Conservation (phyloP, 2,888 invertebrate species). For the Timema podura region DNA sequence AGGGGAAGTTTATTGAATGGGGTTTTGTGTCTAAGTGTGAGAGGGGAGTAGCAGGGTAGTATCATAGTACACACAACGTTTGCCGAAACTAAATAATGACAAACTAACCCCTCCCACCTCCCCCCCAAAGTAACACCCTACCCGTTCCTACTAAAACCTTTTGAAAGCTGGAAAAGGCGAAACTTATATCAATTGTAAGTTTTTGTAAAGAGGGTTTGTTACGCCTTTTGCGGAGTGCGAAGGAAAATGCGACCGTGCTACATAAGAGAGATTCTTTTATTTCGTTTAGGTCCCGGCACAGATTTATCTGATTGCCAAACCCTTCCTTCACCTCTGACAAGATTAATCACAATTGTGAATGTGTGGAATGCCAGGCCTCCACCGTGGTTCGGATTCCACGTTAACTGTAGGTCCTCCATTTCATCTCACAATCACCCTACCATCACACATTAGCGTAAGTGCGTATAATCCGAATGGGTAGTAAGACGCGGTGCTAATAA, state of each 20-base stretch:
- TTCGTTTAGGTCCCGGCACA: too few relatives aligned
- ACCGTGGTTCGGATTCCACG: too few relatives aligned
- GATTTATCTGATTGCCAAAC: too few relatives aligned
- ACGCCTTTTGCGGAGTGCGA: constrained; percentile 18
- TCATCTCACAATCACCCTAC: too few relatives aligned
- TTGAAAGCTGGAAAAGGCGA: constrained; percentile 22
- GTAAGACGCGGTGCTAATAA: too few relatives aligned
- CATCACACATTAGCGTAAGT: too few relatives aligned
- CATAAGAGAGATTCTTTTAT: not conserved
- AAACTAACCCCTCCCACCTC: constrained; percentile 16
- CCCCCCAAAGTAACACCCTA: not conserved
- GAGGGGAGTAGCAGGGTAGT: constrained; percentile 16
- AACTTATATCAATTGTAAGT: constrained; percentile 20
- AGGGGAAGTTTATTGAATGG: too few relatives aligned
- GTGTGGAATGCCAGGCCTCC: too few relatives aligned
- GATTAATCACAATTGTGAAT: too few relatives aligned
- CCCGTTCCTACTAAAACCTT: constrained; percentile 21
- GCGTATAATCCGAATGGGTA: too few relatives aligned
- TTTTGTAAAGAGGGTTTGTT: constrained; percentile 8
- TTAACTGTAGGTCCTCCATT: too few relatives aligned
- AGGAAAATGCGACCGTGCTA: not conserved
- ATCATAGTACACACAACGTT: constrained; percentile 20
- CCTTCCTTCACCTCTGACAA: too few relatives aligned
- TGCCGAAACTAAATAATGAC: constrained; percentile 26
- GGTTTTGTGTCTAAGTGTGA: not conserved